A percentile compares a stretch with the other conserved stretches of the same genome.
These are phyloP conservation scores for Arge pagana DNA, from an alignment of 2,888 invertebrate species.

Conservation along the genomic window DNA sequence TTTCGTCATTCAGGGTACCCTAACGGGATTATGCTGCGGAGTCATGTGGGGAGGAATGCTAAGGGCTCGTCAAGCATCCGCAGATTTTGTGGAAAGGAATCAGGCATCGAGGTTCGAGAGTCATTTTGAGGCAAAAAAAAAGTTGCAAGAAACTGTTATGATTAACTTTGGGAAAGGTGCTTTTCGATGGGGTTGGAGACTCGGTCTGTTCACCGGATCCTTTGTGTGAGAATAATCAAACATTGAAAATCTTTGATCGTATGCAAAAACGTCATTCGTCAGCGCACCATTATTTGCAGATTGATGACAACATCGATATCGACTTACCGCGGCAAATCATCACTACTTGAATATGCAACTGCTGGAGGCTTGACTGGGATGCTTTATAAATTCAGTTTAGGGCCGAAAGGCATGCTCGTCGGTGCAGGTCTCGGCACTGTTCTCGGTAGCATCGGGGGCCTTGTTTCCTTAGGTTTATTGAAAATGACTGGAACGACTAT, in stretches of 20 bases:
- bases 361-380: conserved; percentile 71
- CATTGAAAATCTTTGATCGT: not conserved
- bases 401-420: conserved; percentile 69
- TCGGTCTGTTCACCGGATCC: conserved; percentile 69
- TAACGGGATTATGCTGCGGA: conserved; percentile 67
- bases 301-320: conserved; percentile 67
- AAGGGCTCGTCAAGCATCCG: conserved; percentile 65
- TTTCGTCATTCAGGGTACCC: conserved; percentile 65
- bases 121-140: conserved; percentile 73
- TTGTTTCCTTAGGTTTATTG: conserved; percentile 61
- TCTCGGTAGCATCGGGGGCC: conserved; percentile 68
- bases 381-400: conserved; percentile 70
- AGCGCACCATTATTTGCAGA: conserved; percentile 58
- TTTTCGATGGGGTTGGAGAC: conserved; percentile 70
- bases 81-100: conserved; percentile 74
- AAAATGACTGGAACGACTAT: conserved; percentile 66
- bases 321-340: conserved; percentile 70
- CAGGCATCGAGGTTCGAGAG: conserved; percentile 72
- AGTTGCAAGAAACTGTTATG: conserved; percentile 72
- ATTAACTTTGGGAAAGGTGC: conserved; percentile 75
- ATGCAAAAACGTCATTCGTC: conserved; percentile 1
- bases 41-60: conserved; percentile 69
- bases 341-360: conserved; percentile 68
- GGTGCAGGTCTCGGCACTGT: conserved; percentile 69
- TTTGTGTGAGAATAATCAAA: conserved; percentile 65